Evolutionary conservation across 1,140 invertebrate species (phyloP).

Genomic region (Hyles vespertilio): DNA sequence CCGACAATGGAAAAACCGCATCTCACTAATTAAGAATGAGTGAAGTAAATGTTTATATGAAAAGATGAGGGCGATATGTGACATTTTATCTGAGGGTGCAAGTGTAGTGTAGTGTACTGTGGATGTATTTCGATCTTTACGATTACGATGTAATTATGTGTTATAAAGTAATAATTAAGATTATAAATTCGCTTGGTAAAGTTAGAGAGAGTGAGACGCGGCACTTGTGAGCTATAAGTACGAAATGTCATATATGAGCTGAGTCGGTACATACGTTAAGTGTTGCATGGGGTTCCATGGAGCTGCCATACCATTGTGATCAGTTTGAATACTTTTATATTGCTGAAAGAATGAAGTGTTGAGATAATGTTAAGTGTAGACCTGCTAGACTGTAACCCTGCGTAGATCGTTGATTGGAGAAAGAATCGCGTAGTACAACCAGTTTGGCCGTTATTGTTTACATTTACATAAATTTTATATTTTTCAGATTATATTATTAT

Average conservation of each 20-base stretch:
- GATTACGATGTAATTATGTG: slow-evolving; percentile 16
- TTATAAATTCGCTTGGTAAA: slow-evolving; percentile 47
- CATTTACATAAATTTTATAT: slow-evolving; percentile 48
- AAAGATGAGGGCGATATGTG: slow-evolving; percentile 63
- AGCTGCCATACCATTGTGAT: slow-evolving; percentile 73
- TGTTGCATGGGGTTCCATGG: slow-evolving; percentile 72
- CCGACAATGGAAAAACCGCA: slow-evolving; percentile 59
- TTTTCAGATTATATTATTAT: slow-evolving; percentile 35
- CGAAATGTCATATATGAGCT: slow-evolving; percentile 66
- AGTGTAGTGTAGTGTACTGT: slow-evolving; percentile 35
- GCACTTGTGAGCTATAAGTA: slow-evolving; percentile 53
- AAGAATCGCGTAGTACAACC: slow-evolving; percentile 37
- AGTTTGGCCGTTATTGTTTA: slow-evolving; percentile 39
- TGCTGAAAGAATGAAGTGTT: slow-evolving; percentile 68
- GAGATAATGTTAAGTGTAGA: slow-evolving; percentile 71
- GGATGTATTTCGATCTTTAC: slow-evolving; percentile 27
- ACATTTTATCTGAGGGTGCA: slow-evolving; percentile 59
- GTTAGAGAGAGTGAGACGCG: slow-evolving; percentile 27
- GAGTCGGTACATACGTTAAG: slow-evolving; percentile 51
- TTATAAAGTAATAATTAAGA: slow-evolving; percentile 9
- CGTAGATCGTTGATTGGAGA: slow-evolving; percentile 65
- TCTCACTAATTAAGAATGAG: slow-evolving; percentile 42
- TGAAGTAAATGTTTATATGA: slow-evolving; percentile 37
- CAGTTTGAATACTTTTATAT: slow-evolving; percentile 75
- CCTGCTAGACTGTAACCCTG: slow-evolving; percentile 68